Evolutionary conservation across 1,140 invertebrate genomes (phyloP).

Genomic region (Brachystomella parvula): DNA sequence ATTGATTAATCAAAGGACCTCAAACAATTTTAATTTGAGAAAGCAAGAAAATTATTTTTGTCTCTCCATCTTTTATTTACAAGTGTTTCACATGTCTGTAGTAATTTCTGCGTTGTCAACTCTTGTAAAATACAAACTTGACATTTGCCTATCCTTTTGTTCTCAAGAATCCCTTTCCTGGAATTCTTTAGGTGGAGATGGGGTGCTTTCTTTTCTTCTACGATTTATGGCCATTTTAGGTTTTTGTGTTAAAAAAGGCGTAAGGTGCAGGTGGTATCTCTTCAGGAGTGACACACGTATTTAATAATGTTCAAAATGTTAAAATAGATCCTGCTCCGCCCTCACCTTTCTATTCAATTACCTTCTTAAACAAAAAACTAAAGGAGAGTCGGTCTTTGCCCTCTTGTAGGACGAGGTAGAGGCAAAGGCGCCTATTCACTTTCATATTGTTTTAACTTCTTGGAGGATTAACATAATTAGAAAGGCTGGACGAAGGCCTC

Average conservation of each 20-base stretch:
- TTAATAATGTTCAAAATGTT: neutral
- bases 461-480: slow-evolving; percentile 22
- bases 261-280: neutral
- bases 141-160: neutral
- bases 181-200: too few relatives aligned
- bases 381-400: neutral
- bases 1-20: too few relatives aligned
- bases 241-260: neutral
- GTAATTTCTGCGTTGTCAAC: too few relatives aligned
- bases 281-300: neutral
- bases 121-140: too few relatives aligned
- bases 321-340: neutral
- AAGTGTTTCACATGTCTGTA: too few relatives aligned
- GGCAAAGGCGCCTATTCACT: neutral
- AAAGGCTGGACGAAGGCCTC: too few relatives aligned
- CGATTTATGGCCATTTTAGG: neutral
- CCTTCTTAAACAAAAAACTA: neutral
- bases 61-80: too few relatives aligned
- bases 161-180: neutral
- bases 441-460: slow-evolving; percentile 18
- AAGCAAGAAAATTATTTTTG: too few relatives aligned
- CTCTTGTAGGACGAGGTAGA: neutral
- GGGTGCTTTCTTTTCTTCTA: too few relatives aligned
- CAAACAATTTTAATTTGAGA: too few relatives aligned
- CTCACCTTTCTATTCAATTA: neutral